Evolutionary conservation across 2,888 invertebrate genomes (phyloP), one percentile per base, ranked within the genome.

Genomic region (Platycheirus albimanus): DNA sequence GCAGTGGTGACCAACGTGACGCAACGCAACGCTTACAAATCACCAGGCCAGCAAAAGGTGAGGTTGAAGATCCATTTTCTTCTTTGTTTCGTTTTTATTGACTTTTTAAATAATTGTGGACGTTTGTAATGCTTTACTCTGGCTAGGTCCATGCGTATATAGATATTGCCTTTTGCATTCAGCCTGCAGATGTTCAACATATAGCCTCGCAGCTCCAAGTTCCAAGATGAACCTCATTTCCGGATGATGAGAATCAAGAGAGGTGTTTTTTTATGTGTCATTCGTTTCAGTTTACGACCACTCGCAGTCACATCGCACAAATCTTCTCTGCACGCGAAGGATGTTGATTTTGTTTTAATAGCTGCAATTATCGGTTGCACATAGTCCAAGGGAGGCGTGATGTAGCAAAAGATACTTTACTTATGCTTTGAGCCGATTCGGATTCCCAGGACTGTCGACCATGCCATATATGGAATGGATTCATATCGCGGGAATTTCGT

Each of bases 311-410:
- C 61, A 61, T 61, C 30, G 30, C 45, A 61, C 66, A 78, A 78
- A 72, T 72, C 51, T 66, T n/a, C 47, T 38, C 47, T 47, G 64
- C 61, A 19, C 49, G 38, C 56, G 41, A 54, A 38, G 67, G 74
- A 74, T 74, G 79, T 67, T 78, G 51, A 67, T 71, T 71, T 71
- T 45, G 24, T 51, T 71, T 64, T 70, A 69, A 70, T 80, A 41
- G 58, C 70, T 36, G 70, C 70, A 76, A 76, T 80, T 70, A 76
- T 76, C 49, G 11, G 72, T 58, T 47, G 36, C 56, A 43, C 45
- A 64, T 41, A 15, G 41, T 28, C 11, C 11, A 30, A 19, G n/a
- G 45, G 43, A 61, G 63, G 10, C 17, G 17, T 58, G 41, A 17
- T 43, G 6, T 4, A 11, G 11, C 19, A 10, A 15, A 11, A 41